These are phyloP conservation scores for Diplolepis rosae DNA, from an alignment of 2,888 invertebrate species.

Conservation along the genomic window DNA sequence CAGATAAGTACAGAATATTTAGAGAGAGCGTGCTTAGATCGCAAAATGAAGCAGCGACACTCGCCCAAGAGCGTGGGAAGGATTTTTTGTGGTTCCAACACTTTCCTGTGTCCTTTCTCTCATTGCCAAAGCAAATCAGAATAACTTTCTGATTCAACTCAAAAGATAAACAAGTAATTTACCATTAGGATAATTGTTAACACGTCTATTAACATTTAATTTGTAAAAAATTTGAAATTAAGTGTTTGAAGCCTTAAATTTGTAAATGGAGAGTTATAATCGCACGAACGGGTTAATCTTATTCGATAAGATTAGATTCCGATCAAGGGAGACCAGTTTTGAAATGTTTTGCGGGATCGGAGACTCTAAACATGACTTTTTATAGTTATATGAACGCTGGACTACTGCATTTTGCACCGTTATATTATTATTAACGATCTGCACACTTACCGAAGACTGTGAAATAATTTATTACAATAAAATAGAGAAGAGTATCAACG, in stretches of 20 bases:
- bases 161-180: not conserved
- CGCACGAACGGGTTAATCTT: not conserved
- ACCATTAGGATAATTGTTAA: not conserved
- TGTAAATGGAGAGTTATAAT: not conserved
- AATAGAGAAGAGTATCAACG: not conserved
- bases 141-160: not conserved
- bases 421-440: constrained; percentile 5
- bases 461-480: not conserved
- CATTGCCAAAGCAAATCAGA: no score
- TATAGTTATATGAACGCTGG: constrained; percentile 7
- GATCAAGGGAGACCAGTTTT: constrained; percentile 2
- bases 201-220: not conserved
- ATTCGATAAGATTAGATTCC: constrained; percentile 19
- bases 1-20: constrained; percentile 42
- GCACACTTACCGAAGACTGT: not conserved
- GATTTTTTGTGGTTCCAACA: constrained; percentile 33
- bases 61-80: constrained; percentile 32
- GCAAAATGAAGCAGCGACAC: constrained; percentile 39
- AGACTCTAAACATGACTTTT: not conserved
- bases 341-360: not conserved
- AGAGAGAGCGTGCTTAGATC: constrained; percentile 48
- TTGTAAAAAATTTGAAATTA: not conserved
- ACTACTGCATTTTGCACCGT: not conserved
- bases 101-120: not conserved
- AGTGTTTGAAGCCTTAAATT: not conserved